phyloP scores from a whole-genome alignment of 53 echinoderm and acorn worm genomes.

The Astropecten irregularis region DNA sequence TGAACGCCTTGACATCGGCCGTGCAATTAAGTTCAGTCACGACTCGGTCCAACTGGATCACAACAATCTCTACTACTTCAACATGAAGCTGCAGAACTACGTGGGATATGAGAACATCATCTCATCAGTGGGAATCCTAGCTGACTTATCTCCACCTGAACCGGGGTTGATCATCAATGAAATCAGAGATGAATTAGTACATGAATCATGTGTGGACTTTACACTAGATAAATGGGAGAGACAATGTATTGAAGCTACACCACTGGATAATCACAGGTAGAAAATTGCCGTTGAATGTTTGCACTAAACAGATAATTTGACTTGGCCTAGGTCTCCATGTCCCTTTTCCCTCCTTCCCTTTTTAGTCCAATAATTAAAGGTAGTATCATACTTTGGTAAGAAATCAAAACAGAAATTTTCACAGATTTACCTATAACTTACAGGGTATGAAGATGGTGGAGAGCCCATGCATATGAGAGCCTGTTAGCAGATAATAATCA shows the following conservation, averaged over 20 bases:
- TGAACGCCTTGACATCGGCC: slow-evolving; percentile 51
- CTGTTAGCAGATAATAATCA: no score
- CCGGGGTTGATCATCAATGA: slow-evolving; percentile 39
- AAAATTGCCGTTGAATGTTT: no score
- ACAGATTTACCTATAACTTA: no score
- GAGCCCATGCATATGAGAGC: no score
- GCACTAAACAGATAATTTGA: no score
- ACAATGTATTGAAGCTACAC: slow-evolving; percentile 46
- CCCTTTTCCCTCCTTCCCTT: no score
- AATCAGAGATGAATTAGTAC: neutral
- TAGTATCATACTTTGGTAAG: no score
- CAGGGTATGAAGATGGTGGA: no score
- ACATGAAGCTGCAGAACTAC: slow-evolving; percentile 30
- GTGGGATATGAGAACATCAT: slow-evolving; percentile 56
- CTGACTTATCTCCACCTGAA: slow-evolving; percentile 48
- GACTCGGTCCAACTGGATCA: slow-evolving; percentile 34
- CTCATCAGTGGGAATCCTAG: slow-evolving; percentile 11
- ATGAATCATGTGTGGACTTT: slow-evolving; percentile 29
- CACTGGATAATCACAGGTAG: slow-evolving; percentile 60
- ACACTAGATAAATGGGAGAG: slow-evolving; percentile 39
- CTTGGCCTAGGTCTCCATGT: no score
- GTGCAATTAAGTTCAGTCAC: slow-evolving; percentile 47
- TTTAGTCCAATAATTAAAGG: no score
- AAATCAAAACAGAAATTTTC: no score
- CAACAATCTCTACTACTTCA: slow-evolving; percentile 21